These are phyloP conservation scores for Galaxea fascicularis DNA, from an alignment of 92 coral and sea anemone species.

Conservation along the genomic window DNA sequence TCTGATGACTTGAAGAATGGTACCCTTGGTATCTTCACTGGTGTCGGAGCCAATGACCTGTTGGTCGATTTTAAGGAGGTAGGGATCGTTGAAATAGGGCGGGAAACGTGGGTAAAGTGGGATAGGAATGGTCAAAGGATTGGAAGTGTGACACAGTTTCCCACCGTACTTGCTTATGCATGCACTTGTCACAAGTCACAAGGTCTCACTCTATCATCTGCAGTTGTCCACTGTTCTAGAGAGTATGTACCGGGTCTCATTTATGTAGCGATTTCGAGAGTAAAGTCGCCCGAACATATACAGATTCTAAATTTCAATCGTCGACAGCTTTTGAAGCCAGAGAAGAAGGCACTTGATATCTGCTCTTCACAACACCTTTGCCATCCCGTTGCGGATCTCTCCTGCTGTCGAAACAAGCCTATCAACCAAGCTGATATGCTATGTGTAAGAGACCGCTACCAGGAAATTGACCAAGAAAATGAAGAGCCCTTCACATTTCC, in stretches of 20 bases:
- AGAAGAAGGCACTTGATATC: no score
- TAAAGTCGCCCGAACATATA: slow-evolving; percentile 18
- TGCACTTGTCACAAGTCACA: no score
- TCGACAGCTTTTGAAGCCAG: no score
- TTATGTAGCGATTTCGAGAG: slow-evolving; percentile 48
- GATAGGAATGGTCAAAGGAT: slow-evolving; percentile 13
- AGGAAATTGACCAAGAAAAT: not conserved
- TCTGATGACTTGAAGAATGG: slow-evolving; percentile 25
- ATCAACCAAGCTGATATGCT: not conserved
- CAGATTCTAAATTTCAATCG: no score
- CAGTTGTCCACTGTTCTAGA: slow-evolving; percentile 40
- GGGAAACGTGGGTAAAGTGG: slow-evolving; percentile 47
- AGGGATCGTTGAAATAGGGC: slow-evolving; percentile 10
- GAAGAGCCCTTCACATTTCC: not conserved
- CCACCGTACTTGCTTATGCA: slow-evolving; percentile 17
- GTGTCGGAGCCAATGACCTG: not conserved
- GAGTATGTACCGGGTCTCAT: slow-evolving; percentile 47
- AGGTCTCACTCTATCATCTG: no score
- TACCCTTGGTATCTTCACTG: slow-evolving; percentile 14
- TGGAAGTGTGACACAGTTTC: slow-evolving; percentile 43
- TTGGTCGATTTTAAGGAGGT: not conserved
- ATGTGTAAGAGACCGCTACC: not conserved
- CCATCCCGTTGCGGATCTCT: not conserved
- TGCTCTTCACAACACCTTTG: no score
- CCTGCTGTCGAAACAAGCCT: slow-evolving; percentile 40